Evolutionary conservation across 1,140 invertebrate species (phyloP), one percentile per base, ranked within the genome.

Genomic region (Eurosta solidaginis): DNA sequence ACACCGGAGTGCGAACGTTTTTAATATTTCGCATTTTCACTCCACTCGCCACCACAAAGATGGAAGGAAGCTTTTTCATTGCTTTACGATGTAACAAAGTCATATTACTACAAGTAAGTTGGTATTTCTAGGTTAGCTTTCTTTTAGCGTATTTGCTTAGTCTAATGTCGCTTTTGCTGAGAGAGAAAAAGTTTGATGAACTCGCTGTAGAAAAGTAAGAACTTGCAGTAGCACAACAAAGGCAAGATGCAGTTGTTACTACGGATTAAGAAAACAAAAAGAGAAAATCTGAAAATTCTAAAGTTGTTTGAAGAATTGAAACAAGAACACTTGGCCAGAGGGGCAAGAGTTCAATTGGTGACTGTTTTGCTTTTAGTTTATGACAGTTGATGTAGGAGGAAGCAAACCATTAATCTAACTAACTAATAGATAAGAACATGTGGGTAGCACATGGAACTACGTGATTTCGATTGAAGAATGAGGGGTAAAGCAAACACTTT

Each of bases 101-200:
- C 22, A 7, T 17, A 36, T 17, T 33, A 20, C 22, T 68, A 40
- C 33, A 40, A 40, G 27, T 33, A 68, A 4, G n/a, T n/a, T n/a
- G n/a, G n/a, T n/a, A n/a, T n/a, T n/a, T n/a, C n/a, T n/a, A n/a
- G n/a, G n/a, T n/a, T n/a, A n/a, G n/a, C 40, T 68, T 40, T 36
- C 59, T 40, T 10, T n/a, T 9, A 68, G 33, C 59, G 59, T 68
- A 68, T 68, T 68, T 68, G 33, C 59, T 68, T 68, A 68, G 59
- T 68, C 59, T 68, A 68, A 68, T 68, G 59, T 68, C 59, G 40
- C 59, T 68, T 40, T 36, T 68, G 14, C 40, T 68, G 59, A 68
- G 59, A n/a, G 59, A 7, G 12, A 68, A 40, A 68, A 68, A 68
- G 59, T 68, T 68, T 68, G 59, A 68, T 68, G 59, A 68, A 68